Evolutionary conservation across 2,113 vertebrate genomes (phyloP).

Genomic region (Martes martes): DNA sequence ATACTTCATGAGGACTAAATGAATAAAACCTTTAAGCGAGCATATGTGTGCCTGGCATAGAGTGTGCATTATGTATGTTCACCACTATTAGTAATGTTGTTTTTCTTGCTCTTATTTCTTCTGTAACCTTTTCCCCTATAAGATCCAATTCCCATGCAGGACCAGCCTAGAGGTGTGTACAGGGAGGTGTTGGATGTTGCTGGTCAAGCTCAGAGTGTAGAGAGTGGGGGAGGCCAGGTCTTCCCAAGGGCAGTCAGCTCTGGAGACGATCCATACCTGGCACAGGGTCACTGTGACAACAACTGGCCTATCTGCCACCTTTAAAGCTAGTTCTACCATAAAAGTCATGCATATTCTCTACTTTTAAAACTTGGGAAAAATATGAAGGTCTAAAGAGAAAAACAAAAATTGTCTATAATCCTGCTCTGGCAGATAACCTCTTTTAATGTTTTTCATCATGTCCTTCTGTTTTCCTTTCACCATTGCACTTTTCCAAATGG

Average conservation of each 20-base stretch:
- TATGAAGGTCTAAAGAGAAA: background rate
- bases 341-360: background rate
- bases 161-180: background rate
- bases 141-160: background rate
- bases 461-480: background rate
- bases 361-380: background rate
- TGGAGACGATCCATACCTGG: too few species aligned
- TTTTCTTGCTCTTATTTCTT: background rate
- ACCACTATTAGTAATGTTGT: background rate
- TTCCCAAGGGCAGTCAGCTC: background rate
- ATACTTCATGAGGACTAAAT: background rate
- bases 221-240: background rate
- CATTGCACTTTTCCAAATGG: background rate
- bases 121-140: background rate
- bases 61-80: background rate
- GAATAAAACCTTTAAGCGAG: background rate
- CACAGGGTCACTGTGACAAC: background rate
- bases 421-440: background rate
- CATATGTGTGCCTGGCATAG: background rate
- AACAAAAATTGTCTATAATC: background rate
- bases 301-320: background rate
- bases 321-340: background rate
- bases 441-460: background rate
- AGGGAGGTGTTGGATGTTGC: background rate
- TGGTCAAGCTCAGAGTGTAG: too few species aligned